Percentiles rank a stretch among this genome's conserved stretches.
phyloP scores from a whole-genome alignment of 2,113 vertebrate species.

The Eclectus roratus region DNA sequence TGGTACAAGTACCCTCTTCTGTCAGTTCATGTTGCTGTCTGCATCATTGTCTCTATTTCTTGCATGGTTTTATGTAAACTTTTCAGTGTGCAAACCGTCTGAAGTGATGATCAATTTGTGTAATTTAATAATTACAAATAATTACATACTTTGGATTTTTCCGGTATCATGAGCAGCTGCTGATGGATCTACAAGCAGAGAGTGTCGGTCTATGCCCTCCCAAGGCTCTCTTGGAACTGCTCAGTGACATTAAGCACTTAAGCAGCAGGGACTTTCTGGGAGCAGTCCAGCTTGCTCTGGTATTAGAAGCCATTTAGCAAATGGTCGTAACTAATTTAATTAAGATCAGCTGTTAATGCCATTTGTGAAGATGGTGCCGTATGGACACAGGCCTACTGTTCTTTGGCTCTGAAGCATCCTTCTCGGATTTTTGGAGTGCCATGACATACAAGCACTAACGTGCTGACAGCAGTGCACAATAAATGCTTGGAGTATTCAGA shows the following conservation, averaged over 20 bases:
- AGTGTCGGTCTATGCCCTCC: neutral
- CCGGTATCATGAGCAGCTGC: neutral
- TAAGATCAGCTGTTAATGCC: slow-evolving; percentile 51
- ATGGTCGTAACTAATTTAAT: slow-evolving; percentile 57
- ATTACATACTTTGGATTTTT: neutral
- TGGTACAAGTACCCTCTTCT: neutral
- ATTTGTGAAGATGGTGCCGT: slow-evolving; percentile 43
- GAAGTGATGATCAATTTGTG: neutral
- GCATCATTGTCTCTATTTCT: neutral
- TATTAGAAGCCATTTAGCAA: slow-evolving; percentile 49
- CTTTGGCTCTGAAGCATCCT: slow-evolving; percentile 26
- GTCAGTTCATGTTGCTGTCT: neutral
- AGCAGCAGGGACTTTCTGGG: slow-evolving; percentile 55
- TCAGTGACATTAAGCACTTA: slow-evolving; percentile 13
- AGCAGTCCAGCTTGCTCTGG: slow-evolving; percentile 22
- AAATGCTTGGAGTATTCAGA: neutral
- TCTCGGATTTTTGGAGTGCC: slow-evolving; percentile 5
- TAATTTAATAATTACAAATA: slow-evolving; percentile 27
- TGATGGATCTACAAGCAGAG: neutral
- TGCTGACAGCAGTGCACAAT: neutral
- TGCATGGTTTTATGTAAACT: neutral
- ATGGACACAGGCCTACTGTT: slow-evolving; percentile 31
- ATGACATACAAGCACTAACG: neutral
- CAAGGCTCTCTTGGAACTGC: slow-evolving; percentile 35
- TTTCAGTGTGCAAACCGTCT: neutral